Conservation (phyloP, 2,113 vertebrate genomes). For the Panthera uncia region DNA sequence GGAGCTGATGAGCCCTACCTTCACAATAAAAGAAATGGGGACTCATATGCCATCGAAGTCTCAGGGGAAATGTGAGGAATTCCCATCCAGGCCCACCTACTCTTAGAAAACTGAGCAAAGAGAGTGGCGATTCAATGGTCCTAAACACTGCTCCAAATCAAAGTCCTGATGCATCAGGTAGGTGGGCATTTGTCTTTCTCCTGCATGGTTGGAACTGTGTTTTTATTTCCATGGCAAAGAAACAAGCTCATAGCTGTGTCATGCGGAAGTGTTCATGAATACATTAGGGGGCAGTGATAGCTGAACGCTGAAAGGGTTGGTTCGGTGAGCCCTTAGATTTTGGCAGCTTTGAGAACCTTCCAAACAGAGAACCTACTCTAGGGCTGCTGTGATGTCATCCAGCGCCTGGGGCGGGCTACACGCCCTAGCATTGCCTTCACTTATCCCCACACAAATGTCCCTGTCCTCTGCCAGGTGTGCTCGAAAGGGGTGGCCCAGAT, state of each 20-base stretch:
- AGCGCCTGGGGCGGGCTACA: not conserved
- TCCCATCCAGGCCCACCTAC: not conserved
- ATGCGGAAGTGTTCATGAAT: not conserved
- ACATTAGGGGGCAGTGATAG: not conserved
- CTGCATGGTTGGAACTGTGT: not conserved
- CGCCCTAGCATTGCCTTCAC: not conserved
- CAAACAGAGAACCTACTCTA: not conserved
- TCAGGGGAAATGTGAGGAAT: not conserved
- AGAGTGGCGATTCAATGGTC: not conserved
- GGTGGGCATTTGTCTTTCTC: not conserved
- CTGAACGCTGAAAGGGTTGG: slow-evolving; percentile 39
- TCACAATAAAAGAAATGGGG: not conserved
- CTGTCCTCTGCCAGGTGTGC: not conserved
- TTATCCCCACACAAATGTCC: not conserved
- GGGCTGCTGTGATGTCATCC: slow-evolving; percentile 6
- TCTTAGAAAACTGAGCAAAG: not conserved
- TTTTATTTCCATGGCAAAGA: slow-evolving; percentile 53
- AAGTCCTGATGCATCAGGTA: not conserved
- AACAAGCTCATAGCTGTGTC: slow-evolving; percentile 1
- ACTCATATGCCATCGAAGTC: accelerated
- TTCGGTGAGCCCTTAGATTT: not conserved
- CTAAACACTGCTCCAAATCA: not conserved
- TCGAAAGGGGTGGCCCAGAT: not conserved
- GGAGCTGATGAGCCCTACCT: no score
- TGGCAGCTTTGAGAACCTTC: not conserved